Conservation (phyloP, 2,888 invertebrate genomes). For the Tetheella fluctuosa region DNA sequence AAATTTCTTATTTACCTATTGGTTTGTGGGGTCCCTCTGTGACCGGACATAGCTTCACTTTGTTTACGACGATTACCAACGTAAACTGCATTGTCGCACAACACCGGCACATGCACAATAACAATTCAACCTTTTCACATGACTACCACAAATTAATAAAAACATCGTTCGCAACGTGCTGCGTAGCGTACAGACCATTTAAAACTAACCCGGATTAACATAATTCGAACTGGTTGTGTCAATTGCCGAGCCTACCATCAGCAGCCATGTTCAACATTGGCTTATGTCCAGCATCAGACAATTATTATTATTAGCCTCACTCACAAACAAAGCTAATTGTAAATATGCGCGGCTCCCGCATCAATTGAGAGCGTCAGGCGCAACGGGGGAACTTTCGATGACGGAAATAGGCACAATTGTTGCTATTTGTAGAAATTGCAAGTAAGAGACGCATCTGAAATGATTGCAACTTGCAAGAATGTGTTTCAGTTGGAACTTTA, state of each 20-base stretch:
- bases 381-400: conserved; percentile 77
- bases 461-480: conserved; percentile 22
- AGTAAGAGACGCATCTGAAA: conserved; percentile 33
- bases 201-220: conserved; percentile 79
- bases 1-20: conserved; percentile 57
- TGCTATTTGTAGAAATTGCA: conserved; percentile 75
- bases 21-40: conserved; percentile 68
- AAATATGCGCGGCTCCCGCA: conserved; percentile 77
- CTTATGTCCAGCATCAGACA: conserved; percentile 61
- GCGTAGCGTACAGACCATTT: conserved; percentile 64
- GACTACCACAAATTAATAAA: conserved; percentile 61
- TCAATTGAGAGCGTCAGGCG: conserved; percentile 73
- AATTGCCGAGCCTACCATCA: conserved; percentile 67
- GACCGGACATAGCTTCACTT: conserved; percentile 75
- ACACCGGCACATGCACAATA: conserved; percentile 55
- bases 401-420: conserved; percentile 77
- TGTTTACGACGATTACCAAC: conserved; percentile 79
- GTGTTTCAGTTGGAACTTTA: conserved; percentile 14
- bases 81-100: conserved; percentile 78
- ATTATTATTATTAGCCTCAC: conserved; percentile 66
- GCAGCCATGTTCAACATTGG: conserved; percentile 66
- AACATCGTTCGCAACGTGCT: conserved; percentile 74
- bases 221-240: conserved; percentile 67
- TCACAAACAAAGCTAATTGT: conserved; percentile 78
- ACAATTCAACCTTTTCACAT: conserved; percentile 65